These are phyloP conservation scores for Stramonita haemastoma DNA, from an alignment of 2,888 invertebrate genomes.

Conservation along the genomic window DNA sequence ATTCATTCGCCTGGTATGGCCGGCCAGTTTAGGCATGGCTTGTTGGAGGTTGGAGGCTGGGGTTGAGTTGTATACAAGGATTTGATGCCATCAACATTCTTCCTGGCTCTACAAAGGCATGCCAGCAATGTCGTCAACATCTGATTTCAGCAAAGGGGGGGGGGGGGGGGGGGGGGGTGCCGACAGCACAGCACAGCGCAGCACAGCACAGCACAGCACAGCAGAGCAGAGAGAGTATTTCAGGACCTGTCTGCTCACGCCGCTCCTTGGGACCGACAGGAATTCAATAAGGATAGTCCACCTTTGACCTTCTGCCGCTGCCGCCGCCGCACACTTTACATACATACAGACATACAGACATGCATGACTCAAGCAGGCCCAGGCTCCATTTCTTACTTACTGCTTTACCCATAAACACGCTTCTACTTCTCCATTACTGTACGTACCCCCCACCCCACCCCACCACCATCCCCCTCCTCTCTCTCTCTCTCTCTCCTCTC, in stretches of 20 bases:
- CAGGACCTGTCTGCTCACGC: constrained; percentile 1
- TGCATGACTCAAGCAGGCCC: neutral
- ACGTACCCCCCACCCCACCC: too few relatives aligned
- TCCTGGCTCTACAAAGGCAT: neutral
- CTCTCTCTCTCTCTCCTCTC: too few relatives aligned
- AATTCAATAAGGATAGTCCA: constrained; percentile 14
- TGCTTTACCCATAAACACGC: constrained; percentile 7
- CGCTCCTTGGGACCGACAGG: neutral
- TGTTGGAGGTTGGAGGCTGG: too few relatives aligned
- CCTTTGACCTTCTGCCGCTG: constrained; percentile 21
- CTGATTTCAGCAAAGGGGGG: too few relatives aligned
- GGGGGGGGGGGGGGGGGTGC: too few relatives aligned
- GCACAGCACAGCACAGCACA: neutral
- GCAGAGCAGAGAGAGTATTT: neutral
- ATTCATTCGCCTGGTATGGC: too few relatives aligned
- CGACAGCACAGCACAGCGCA: too few relatives aligned
- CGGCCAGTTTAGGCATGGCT: too few relatives aligned
- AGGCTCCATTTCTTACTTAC: neutral
- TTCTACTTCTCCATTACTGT: neutral
- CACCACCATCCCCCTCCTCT: neutral
- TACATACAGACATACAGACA: neutral
- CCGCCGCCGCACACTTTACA: neutral
- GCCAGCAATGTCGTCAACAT: neutral
- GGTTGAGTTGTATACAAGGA: neutral
- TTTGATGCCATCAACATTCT: neutral